Conservation (phyloP, 2,113 vertebrate species). For the Rhegmatorhina hoffmannsi region DNA sequence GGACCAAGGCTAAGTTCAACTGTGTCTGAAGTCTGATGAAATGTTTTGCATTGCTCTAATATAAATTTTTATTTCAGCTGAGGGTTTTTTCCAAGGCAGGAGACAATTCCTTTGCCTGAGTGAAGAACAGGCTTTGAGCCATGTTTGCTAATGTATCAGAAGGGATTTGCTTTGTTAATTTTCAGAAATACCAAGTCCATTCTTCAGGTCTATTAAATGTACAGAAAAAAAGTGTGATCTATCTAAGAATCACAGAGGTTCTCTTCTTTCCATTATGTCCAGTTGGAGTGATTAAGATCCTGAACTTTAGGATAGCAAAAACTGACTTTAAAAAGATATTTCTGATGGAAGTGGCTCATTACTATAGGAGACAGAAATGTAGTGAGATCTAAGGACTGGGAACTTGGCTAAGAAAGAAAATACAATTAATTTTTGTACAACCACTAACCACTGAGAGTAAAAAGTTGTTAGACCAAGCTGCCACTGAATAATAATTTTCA, state of each 20-base stretch:
- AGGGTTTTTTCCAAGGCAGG: not conserved
- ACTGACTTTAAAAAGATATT: not conserved
- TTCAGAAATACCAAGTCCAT: not conserved
- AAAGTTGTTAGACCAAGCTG: not conserved
- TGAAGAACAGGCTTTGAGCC: not conserved
- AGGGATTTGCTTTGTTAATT: constrained; percentile 29
- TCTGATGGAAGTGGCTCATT: not conserved
- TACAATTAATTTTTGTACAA: not conserved
- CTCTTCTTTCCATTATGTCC: not conserved
- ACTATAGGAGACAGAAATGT: not conserved
- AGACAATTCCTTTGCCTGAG: not conserved
- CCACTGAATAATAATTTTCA: not conserved
- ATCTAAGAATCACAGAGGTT: not conserved
- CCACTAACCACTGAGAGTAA: not conserved
- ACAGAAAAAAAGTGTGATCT: not conserved
- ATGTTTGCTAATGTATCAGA: not conserved
- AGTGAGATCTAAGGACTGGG: not conserved
- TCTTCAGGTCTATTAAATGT: not conserved
- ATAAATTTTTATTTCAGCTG: constrained; percentile 28
- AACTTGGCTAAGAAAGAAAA: not conserved
- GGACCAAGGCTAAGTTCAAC: constrained; percentile 29
- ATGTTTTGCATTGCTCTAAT: not conserved
- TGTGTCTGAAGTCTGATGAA: constrained; percentile 5
- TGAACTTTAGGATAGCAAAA: not conserved
- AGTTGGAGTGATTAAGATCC: not conserved